Evolutionary conservation across 2,113 vertebrate species (phyloP), one percentile per base, ranked within the genome.

Genomic region (Indicator maculatus): DNA sequence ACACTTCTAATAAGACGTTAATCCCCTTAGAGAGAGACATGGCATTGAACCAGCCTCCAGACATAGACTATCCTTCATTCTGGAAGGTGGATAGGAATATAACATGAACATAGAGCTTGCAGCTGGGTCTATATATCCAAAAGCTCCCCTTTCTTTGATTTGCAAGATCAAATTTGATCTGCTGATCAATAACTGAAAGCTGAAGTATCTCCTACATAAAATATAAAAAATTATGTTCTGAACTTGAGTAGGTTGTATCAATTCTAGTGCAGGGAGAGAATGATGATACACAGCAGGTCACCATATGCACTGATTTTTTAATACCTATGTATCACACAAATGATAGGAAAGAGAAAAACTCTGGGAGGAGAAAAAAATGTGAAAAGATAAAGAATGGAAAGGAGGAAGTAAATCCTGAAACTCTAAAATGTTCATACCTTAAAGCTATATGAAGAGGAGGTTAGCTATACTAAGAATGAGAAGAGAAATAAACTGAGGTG

Each of bases 401-500:
- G 44, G 12, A 64, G 60, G 63, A 93, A 93, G 56, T 31, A n/a
- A 84, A 89, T 88, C n/a, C 19, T 77, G 77, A 93, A 80, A 4
- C 33, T 8, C 50, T 21, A 12, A 66, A 80, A 80, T 85, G 38
- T 53, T 89, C 75, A 76, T 87, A 95, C 65, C 78, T 86, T 86
- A 89, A 89, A 78, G 55, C 27, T 28, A 1, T 52, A 47, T 52
- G 59, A 14, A 90, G 27, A 85, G 36, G 13, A 91, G 12, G 47
- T 83, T 94, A 86, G 24, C 60, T 88, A 45, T 39, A 9, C 39
- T 88, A 83, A 88, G 83, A 88, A 95, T 66, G 63, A 80, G 77
- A 56, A 81, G 30, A 93, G 89, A 92, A 89, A 65, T 91, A 95
- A 90, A 92, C 82, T 76, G 64, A 83, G 81, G 50, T 94, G 69